Evolutionary conservation across 2,888 invertebrate species (phyloP).

Genomic region (Melangyna quadrimaculata): DNA sequence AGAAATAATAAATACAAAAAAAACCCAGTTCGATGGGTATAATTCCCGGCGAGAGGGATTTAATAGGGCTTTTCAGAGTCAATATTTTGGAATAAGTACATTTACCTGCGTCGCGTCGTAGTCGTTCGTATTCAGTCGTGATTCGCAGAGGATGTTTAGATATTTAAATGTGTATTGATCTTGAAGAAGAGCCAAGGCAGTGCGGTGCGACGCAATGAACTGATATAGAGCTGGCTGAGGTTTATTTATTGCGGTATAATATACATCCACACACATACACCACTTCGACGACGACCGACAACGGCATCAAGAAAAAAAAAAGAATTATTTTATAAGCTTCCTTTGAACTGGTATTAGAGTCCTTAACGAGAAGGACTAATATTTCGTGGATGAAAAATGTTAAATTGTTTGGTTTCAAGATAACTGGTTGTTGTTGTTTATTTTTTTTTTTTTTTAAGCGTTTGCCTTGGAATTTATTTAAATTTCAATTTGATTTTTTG

Average conservation of each 20-base stretch:
- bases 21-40: constrained; percentile 58
- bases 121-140: constrained; percentile 26
- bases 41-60: constrained; percentile 61
- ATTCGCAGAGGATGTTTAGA: constrained; percentile 65
- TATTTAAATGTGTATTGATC: constrained; percentile 67
- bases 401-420: background rate
- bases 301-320: too few species aligned
- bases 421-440: background rate
- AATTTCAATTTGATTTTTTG: background rate
- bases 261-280: background rate
- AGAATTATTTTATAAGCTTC: constrained; percentile 15
- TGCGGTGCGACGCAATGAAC: constrained; percentile 23
- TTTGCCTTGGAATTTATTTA: background rate
- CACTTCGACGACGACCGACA: too few species aligned
- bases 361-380: constrained; percentile 11
- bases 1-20: constrained; percentile 38
- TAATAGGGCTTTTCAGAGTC: constrained; percentile 69
- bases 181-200: constrained; percentile 27
- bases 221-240: constrained; percentile 38
- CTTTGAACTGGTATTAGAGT: constrained; percentile 25
- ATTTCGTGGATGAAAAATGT: constrained; percentile 7
- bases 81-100: constrained; percentile 69
- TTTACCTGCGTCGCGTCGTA: constrained; percentile 42
- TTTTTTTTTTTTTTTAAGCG: background rate
- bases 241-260: constrained; percentile 13